A percentile compares a stretch with the other conserved stretches of the same genome.
phyloP scores from a whole-genome alignment of 2,888 invertebrate species.

The Caenorhabditis imperialis region DNA sequence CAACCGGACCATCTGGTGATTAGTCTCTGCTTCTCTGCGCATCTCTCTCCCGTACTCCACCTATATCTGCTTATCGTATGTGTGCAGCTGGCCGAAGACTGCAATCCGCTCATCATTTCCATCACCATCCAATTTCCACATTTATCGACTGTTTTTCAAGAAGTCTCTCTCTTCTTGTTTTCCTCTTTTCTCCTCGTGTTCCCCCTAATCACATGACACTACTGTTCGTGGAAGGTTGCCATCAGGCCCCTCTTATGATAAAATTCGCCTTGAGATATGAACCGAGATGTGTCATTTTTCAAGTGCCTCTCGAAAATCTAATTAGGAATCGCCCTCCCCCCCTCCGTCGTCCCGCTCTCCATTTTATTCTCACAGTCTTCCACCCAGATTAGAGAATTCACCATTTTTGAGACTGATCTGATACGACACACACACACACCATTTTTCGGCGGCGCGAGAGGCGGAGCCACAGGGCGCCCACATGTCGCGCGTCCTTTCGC shows the following conservation, averaged over 20 bases:
- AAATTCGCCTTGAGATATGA: too few species aligned
- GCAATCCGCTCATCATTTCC: neutral
- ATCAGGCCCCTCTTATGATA: too few species aligned
- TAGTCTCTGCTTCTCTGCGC: constrained; percentile 2
- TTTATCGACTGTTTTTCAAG: neutral
- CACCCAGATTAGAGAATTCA: neutral
- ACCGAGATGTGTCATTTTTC: constrained; percentile 42
- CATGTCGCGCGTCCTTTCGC: constrained; percentile 29
- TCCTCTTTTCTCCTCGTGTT: too few species aligned
- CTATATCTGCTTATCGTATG: constrained; percentile 54
- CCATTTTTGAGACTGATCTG: constrained; percentile 6
- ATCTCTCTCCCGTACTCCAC: constrained; percentile 7
- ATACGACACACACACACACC: constrained; percentile 12
- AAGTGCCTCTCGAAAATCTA: constrained; percentile 32
- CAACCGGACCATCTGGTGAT: constrained; percentile 8
- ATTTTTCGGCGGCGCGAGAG: constrained; percentile 3
- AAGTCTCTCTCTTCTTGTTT: too few species aligned
- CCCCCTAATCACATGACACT: too few species aligned
- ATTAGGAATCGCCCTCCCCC: constrained; percentile 10
- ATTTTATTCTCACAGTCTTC: neutral
- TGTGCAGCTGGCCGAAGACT: constrained; percentile 39
- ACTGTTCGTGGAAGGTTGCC: too few species aligned
- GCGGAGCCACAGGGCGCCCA: constrained; percentile 23
- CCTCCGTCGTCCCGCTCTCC: constrained; percentile 1
- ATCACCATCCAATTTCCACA: constrained; percentile 3